Evolutionary conservation across 2,113 vertebrate genomes (phyloP).

Genomic region (Silurus glanis): DNA sequence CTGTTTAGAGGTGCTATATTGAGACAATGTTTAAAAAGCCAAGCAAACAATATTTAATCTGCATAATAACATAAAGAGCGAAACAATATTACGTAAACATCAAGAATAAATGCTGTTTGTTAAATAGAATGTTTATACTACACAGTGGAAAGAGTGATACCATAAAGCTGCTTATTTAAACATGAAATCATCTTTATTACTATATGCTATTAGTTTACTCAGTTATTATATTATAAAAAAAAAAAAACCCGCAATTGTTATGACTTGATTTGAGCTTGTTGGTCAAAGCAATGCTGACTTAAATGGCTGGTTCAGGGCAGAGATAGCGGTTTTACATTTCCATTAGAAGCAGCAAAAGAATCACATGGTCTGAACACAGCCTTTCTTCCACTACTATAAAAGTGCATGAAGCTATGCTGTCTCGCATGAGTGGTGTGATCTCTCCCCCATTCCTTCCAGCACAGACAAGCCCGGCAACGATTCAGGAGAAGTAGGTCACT

Average conservation of each 20-base stretch:
- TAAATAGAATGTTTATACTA: not conserved
- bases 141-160: not conserved
- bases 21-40: not conserved
- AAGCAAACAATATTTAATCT: not conserved
- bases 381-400: constrained; percentile 30
- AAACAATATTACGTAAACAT: not conserved
- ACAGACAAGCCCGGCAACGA: constrained; percentile 41
- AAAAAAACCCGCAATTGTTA: not conserved
- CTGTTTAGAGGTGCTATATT: not conserved
- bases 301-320: not conserved
- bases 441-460: constrained; percentile 17
- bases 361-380: not conserved
- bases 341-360: constrained; percentile 18
- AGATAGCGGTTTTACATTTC: not conserved
- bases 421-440: constrained; percentile 19
- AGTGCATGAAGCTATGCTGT: constrained; percentile 27
- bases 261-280: not conserved
- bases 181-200: not conserved
- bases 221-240: not conserved
- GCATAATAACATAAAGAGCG: not conserved
- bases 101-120: not conserved
- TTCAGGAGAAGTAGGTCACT: constrained; percentile 53
- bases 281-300: not conserved
- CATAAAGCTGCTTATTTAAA: not conserved
- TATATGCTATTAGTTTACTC: not conserved